phyloP scores from a whole-genome alignment of 2,797 vertebrate species.

The Echeneis naucrates region DNA sequence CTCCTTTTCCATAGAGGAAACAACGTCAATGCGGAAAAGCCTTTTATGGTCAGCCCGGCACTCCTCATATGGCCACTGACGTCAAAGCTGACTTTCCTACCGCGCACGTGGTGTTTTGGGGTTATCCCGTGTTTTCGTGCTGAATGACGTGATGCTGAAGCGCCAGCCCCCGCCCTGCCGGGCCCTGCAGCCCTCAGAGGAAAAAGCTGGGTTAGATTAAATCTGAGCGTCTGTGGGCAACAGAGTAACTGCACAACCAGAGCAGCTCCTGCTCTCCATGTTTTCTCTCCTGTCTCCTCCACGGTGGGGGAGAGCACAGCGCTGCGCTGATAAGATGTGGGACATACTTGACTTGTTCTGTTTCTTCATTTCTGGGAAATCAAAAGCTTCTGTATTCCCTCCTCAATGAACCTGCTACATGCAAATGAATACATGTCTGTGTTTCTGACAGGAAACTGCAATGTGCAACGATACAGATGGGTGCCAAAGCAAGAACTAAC shows the following conservation, averaged over 20 bases:
- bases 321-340: neutral
- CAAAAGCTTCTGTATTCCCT: neutral
- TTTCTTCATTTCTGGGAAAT: slow-evolving; percentile 15
- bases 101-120: slow-evolving; percentile 73
- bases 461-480: neutral
- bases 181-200: slow-evolving; percentile 29
- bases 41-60: slow-evolving; percentile 73
- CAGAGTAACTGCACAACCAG: neutral
- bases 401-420: neutral
- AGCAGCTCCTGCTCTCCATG: neutral
- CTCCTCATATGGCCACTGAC: slow-evolving; percentile 79
- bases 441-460: neutral
- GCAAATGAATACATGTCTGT: neutral
- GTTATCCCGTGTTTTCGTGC: slow-evolving; percentile 76
- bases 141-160: slow-evolving; percentile 66
- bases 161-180: neutral
- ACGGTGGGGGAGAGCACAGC: slow-evolving; percentile 1
- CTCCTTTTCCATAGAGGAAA: slow-evolving; percentile 71
- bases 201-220: slow-evolving; percentile 37
- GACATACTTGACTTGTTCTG: neutral
- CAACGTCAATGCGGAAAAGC: slow-evolving; percentile 74
- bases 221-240: neutral
- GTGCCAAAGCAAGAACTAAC: too few species aligned
- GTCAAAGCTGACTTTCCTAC: slow-evolving; percentile 63
- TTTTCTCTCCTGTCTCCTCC: neutral